A percentile compares a stretch with the other conserved stretches of the same genome.
Conservation (phyloP, 2,888 invertebrate genomes). For the Melanotus villosus region DNA sequence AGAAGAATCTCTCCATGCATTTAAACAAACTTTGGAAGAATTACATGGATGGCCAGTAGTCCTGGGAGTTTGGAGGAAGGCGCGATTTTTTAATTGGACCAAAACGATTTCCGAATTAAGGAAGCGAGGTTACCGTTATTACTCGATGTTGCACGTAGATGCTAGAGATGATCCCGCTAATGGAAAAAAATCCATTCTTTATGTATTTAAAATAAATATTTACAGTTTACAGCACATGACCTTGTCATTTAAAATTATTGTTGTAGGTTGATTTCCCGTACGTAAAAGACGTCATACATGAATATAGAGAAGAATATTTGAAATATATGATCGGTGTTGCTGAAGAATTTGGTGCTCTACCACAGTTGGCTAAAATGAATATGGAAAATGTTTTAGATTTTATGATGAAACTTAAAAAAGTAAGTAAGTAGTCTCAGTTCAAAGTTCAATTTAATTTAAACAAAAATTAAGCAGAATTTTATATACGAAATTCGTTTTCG, state of each 20-base stretch:
- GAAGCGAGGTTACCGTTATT: conserved; percentile 52
- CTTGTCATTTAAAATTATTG: too few relatives aligned
- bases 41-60: conserved; percentile 60
- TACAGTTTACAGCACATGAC: too few relatives aligned
- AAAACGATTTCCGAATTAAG: conserved; percentile 54
- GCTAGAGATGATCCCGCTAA: too few relatives aligned
- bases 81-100: conserved; percentile 55
- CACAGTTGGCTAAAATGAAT: conserved; percentile 47
- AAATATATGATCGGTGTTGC: conserved; percentile 53
- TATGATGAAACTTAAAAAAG: conserved; percentile 39
- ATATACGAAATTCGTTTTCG: too few relatives aligned
- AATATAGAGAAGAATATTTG: too few relatives aligned
- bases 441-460: too few relatives aligned
- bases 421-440: too few relatives aligned
- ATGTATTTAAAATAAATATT: too few relatives aligned
- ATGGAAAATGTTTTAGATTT: conserved; percentile 54
- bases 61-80: conserved; percentile 52
- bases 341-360: conserved; percentile 50
- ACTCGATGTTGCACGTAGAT: conserved; percentile 48
- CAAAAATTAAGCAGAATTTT: too few relatives aligned
- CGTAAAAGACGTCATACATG: too few relatives aligned
- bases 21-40: conserved; percentile 30
- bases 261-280: too few relatives aligned
- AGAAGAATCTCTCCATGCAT: neutral
- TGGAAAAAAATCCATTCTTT: too few relatives aligned